Evolutionary conservation across 2,888 invertebrate species (phyloP).

Genomic region (Chymomyza procnemis): DNA sequence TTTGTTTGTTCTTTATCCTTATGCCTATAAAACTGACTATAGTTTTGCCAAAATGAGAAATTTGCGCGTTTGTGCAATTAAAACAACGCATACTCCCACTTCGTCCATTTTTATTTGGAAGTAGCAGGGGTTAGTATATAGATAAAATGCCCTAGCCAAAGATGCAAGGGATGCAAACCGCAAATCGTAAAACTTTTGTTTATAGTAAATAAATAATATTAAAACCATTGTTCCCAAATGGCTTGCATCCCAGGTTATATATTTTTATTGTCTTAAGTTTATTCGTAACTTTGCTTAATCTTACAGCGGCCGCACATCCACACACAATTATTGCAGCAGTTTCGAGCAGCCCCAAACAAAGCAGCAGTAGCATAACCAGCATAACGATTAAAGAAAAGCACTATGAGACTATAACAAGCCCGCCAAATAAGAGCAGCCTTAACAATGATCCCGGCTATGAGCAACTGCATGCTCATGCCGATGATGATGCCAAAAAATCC

Average conservation of each 20-base stretch:
- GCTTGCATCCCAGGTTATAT: not conserved
- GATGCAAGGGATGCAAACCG: not conserved
- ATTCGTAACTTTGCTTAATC: not conserved
- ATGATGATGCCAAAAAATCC: slow-evolving; percentile 74
- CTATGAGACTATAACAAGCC: slow-evolving; percentile 74
- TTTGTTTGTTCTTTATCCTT: slow-evolving; percentile 16
- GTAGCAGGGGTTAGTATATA: slow-evolving; percentile 74
- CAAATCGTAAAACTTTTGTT: not conserved
- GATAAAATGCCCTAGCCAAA: not conserved
- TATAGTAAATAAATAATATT: not conserved
- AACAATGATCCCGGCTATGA: slow-evolving; percentile 87
- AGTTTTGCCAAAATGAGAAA: slow-evolving; percentile 76
- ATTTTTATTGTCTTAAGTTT: not conserved
- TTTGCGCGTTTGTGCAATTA: slow-evolving; percentile 61
- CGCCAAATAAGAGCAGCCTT: slow-evolving; percentile 75
- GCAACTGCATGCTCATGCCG: slow-evolving; percentile 75
- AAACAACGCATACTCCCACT: slow-evolving; percentile 59
- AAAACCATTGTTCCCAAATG: not conserved
- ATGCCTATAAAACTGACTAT: slow-evolving; percentile 38
- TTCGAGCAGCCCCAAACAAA: slow-evolving; percentile 19
- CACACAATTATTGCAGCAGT: slow-evolving; percentile 25
- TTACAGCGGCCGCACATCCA: slow-evolving; percentile 34
- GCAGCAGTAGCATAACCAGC: slow-evolving; percentile 30
- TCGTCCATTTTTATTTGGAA: slow-evolving; percentile 74
- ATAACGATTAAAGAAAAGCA: slow-evolving; percentile 63